Conservation (phyloP, 1,140 invertebrate genomes). For the Ceratosolen solmsi region DNA sequence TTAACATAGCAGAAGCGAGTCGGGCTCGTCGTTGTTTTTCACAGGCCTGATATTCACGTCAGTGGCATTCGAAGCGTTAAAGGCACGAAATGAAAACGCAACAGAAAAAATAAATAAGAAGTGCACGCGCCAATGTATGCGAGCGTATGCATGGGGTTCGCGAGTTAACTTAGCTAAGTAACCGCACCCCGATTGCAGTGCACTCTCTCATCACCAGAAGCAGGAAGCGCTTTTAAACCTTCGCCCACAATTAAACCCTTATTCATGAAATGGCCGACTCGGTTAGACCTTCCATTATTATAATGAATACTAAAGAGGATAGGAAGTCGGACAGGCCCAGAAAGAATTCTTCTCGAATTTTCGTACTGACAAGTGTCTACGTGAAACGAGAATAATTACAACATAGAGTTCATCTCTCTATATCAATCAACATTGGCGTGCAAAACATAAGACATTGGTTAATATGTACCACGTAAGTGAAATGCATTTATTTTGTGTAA, state of each 20-base stretch:
- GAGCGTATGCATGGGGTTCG: neutral
- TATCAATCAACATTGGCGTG: too few species aligned
- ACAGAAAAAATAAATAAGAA: slow-evolving; percentile 13
- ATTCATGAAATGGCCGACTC: neutral
- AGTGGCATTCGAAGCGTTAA: neutral
- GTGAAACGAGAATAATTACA: neutral
- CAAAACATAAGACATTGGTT: too few species aligned
- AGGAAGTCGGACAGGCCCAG: neutral
- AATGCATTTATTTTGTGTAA: too few species aligned
- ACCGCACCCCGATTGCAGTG: slow-evolving; percentile 14
- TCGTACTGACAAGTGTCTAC: neutral
- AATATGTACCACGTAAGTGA: too few species aligned
- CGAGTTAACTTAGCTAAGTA: slow-evolving; percentile 19
- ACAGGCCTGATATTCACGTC: neutral
- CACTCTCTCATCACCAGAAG: slow-evolving; percentile 28
- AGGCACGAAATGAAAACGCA: neutral
- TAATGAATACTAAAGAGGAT: slow-evolving; percentile 13
- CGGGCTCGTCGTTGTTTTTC: neutral
- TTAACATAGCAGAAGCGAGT: neutral
- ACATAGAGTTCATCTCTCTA: too few species aligned
- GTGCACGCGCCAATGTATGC: neutral
- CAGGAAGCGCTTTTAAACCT: slow-evolving; percentile 17
- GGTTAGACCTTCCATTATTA: slow-evolving; percentile 19
- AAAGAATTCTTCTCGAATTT: neutral
- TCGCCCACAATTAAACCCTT: slow-evolving; percentile 12